These are phyloP conservation scores for Achroia grisella DNA, from an alignment of 1,140 invertebrate genomes.

Conservation along the genomic window DNA sequence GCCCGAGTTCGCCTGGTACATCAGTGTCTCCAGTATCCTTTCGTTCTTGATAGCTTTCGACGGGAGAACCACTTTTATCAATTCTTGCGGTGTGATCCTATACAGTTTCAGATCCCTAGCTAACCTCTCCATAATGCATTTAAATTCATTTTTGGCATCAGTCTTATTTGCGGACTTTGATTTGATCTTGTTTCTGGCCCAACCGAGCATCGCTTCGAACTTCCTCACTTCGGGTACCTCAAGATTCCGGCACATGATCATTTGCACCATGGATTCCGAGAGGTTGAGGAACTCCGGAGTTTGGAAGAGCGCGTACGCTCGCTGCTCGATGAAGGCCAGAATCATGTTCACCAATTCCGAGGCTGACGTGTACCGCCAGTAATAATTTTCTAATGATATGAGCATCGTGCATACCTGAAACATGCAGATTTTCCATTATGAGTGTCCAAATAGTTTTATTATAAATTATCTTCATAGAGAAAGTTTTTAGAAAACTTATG, in stretches of 20 bases:
- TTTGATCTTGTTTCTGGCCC: slow-evolving; percentile 89
- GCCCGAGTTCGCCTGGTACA: slow-evolving; percentile 94
- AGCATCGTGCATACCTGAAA: slow-evolving; percentile 91
- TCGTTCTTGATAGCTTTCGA: slow-evolving; percentile 96
- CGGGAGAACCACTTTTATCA: slow-evolving; percentile 93
- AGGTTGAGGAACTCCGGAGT: slow-evolving; percentile 88
- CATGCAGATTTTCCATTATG: neutral
- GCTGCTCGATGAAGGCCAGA: slow-evolving; percentile 89
- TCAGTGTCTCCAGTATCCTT: slow-evolving; percentile 91
- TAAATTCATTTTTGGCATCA: slow-evolving; percentile 91
- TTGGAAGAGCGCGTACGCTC: slow-evolving; percentile 88
- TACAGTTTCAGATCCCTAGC: slow-evolving; percentile 92
- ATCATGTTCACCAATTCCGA: slow-evolving; percentile 96
- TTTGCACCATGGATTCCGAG: slow-evolving; percentile 95
- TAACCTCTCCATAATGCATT: slow-evolving; percentile 92
- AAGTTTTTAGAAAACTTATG: too few species aligned
- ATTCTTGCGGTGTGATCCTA: slow-evolving; percentile 92
- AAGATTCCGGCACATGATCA: slow-evolving; percentile 92
- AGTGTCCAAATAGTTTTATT: neutral
- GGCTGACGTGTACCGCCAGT: slow-evolving; percentile 95
- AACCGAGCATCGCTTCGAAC: slow-evolving; percentile 94
- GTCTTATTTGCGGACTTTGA: slow-evolving; percentile 82
- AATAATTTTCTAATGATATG: slow-evolving; percentile 94
- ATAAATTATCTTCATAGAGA: too few species aligned
- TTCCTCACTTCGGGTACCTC: slow-evolving; percentile 93